phyloP scores from a whole-genome alignment of 2,888 invertebrate genomes.

The Lasioglossum oenotherae region DNA sequence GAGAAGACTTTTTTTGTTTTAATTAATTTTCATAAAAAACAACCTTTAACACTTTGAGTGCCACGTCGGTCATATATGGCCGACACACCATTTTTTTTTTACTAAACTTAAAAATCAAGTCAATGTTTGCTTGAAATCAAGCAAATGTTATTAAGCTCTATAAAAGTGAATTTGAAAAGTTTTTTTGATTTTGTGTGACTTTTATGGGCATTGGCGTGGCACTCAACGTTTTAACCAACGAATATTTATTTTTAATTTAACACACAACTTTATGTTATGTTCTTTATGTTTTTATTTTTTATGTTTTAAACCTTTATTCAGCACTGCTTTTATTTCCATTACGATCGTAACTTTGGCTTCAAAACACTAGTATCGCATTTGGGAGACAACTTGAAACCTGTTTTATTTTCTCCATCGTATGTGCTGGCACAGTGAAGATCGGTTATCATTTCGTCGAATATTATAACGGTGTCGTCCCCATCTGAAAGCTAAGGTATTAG shows the following conservation, averaged over 20 bases:
- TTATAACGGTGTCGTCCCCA: background rate
- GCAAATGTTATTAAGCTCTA: background rate
- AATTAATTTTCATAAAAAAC: background rate
- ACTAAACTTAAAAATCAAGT: background rate
- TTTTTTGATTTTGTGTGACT: background rate
- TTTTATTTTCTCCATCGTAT: background rate
- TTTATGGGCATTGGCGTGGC: background rate
- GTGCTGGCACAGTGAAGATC: background rate
- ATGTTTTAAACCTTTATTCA: background rate
- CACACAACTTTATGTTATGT: background rate
- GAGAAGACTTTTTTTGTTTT: background rate
- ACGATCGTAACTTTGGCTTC: background rate
- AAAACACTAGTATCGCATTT: background rate
- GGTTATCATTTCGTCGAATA: background rate
- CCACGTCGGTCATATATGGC: background rate
- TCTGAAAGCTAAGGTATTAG: background rate
- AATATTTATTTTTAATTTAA: background rate
- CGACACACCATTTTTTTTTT: background rate
- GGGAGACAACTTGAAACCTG: background rate
- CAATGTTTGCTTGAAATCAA: too few relatives aligned
- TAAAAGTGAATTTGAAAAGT: too few relatives aligned
- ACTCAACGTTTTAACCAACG: background rate
- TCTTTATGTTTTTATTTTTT: background rate
- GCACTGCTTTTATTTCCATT: background rate
- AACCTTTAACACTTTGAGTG: background rate